phyloP scores from a whole-genome alignment of 1,140 invertebrate genomes.

The Nomia melanderi region DNA sequence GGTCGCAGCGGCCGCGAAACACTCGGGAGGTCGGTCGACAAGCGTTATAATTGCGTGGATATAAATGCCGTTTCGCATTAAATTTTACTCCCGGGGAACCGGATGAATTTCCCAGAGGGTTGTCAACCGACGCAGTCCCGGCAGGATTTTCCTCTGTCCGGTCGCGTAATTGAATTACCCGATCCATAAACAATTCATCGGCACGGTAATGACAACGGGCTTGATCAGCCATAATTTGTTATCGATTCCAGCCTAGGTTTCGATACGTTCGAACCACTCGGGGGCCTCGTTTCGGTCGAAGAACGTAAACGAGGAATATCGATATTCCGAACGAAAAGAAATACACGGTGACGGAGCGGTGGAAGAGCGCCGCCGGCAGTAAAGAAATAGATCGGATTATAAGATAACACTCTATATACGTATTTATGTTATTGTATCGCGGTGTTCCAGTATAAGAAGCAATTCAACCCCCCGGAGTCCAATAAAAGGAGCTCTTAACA shows the following conservation, averaged over 20 bases:
- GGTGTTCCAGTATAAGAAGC: neutral
- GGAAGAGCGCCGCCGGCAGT: too few relatives aligned
- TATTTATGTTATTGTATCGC: neutral
- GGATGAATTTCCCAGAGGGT: constrained; percentile 13
- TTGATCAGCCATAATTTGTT: neutral
- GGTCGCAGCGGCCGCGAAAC: constrained; percentile 3
- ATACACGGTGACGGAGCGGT: neutral
- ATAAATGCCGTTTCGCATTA: constrained; percentile 34
- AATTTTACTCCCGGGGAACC: neutral
- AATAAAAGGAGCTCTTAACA: neutral
- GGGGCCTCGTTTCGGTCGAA: too few relatives aligned
- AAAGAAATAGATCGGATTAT: too few relatives aligned
- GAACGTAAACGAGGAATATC: too few relatives aligned
- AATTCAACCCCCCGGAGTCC: neutral
- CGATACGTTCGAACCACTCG: too few relatives aligned
- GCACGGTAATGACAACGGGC: neutral
- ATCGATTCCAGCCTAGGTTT: neutral
- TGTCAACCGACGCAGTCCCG: neutral
- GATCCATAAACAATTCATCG: constrained; percentile 14
- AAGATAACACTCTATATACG: too few relatives aligned
- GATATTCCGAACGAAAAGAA: neutral
- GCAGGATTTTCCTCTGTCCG: neutral
- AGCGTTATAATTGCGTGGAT: constrained; percentile 3
- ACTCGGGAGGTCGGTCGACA: constrained; percentile 2
- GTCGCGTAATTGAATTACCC: constrained; percentile 27